These are phyloP conservation scores for Mellilla xanthometata DNA, from an alignment of 2,888 invertebrate species.

Conservation along the genomic window DNA sequence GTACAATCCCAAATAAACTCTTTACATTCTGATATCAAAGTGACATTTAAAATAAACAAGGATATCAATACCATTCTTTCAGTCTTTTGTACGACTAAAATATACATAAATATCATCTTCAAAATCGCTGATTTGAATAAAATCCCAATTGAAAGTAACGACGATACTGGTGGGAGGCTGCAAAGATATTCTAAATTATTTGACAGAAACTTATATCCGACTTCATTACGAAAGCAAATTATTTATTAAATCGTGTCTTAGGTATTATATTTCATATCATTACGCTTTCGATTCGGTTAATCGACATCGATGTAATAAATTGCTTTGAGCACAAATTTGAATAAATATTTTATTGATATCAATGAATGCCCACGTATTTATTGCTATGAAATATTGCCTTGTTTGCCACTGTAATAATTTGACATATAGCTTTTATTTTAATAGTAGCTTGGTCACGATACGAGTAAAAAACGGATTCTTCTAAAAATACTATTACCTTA, in stretches of 20 bases:
- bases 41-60: slow-evolving; percentile 1
- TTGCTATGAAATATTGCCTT: background rate
- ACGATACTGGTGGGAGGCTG: slow-evolving; percentile 30
- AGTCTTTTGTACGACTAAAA: slow-evolving; percentile 24
- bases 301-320: slow-evolving; percentile 9
- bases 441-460: no score
- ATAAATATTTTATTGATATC: slow-evolving; percentile 10
- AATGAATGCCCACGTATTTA: slow-evolving; percentile 5
- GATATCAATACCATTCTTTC: slow-evolving; percentile 33
- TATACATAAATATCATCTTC: slow-evolving; percentile 32
- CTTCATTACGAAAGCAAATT: slow-evolving; percentile 27
- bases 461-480: no score
- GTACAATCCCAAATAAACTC: no score
- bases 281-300: slow-evolving; percentile 14
- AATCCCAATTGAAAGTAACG: slow-evolving; percentile 42
- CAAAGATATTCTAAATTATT: slow-evolving; percentile 43
- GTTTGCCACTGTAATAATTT: background rate
- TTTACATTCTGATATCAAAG: no score
- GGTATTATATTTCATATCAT: slow-evolving; percentile 18
- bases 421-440: background rate
- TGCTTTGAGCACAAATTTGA: slow-evolving; percentile 6
- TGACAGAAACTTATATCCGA: slow-evolving; percentile 34
- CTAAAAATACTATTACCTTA: no score
- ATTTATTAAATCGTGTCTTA: slow-evolving; percentile 16
- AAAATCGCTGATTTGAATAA: slow-evolving; percentile 48